A percentile compares a stretch with the other conserved stretches of the same genome.
phyloP scores from a whole-genome alignment of 1,140 invertebrate species.

The Pollicipes pollicipes region DNA sequence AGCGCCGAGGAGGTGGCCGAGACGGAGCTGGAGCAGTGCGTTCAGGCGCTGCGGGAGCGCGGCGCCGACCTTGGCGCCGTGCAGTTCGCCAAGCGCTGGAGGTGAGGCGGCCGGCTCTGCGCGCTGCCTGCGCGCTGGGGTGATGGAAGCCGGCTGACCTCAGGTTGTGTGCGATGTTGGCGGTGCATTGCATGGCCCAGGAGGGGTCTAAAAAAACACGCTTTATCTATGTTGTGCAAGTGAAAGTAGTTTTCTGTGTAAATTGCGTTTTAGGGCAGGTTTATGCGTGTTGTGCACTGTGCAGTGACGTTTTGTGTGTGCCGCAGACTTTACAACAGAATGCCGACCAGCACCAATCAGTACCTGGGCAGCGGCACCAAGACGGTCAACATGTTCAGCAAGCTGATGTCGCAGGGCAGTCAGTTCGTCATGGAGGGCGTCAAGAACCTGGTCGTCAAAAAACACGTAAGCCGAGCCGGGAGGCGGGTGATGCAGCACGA shows the following conservation, averaged over 20 bases:
- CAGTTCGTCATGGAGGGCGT: constrained; percentile 99
- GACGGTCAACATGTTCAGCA: constrained; percentile 95
- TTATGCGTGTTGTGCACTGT: too few relatives aligned
- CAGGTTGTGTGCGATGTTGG: constrained; percentile 97
- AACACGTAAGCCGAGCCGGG: constrained; percentile 76
- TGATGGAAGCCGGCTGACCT: constrained; percentile 87
- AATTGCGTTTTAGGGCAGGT: too few relatives aligned
- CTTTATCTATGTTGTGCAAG: too few relatives aligned
- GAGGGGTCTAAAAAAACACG: too few relatives aligned
- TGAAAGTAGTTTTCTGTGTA: too few relatives aligned
- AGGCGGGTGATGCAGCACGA: too few relatives aligned
- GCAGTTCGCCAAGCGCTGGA: constrained; percentile 15
- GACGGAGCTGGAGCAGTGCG: constrained; percentile 15
- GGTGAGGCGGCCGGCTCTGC: constrained; percentile 36
- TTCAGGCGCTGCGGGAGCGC: constrained; percentile 8
- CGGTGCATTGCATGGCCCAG: constrained; percentile 52
- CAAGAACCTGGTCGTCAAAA: constrained; percentile 95
- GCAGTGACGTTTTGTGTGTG: too few relatives aligned
- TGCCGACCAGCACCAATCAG: too few relatives aligned
- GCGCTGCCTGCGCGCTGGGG: too few relatives aligned
- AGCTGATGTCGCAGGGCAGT: constrained; percentile 87
- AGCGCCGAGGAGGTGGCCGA: constrained; percentile 37
- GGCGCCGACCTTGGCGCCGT: background rate
- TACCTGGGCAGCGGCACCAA: constrained; percentile 79
- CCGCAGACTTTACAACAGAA: too few relatives aligned